A percentile compares a stretch with the other conserved stretches of the same genome.
These are phyloP conservation scores for Corbicula japonica DNA, from an alignment of 2,888 invertebrate genomes.

Conservation along the genomic window DNA sequence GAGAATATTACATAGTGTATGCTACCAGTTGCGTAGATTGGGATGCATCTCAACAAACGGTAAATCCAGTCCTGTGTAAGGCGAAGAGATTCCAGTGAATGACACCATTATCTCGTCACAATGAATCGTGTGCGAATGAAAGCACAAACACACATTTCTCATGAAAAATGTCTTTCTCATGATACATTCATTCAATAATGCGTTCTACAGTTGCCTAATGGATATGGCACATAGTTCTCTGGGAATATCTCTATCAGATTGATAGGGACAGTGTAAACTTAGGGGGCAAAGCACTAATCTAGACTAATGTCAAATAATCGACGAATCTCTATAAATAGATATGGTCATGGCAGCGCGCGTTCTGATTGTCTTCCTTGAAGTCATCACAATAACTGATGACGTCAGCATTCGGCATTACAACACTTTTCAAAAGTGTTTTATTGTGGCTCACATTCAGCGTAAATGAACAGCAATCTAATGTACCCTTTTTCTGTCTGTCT, in stretches of 20 bases:
- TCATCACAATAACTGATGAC: conserved; percentile 18
- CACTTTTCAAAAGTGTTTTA: conserved; percentile 23
- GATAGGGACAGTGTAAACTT: conserved; percentile 21
- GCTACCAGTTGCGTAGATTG: no score
- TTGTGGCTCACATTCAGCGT: no score
- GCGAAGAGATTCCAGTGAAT: no score
- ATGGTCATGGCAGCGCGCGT: conserved; percentile 52
- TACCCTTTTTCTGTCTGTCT: no score
- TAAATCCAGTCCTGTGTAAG: no score
- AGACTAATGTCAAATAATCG: not conserved
- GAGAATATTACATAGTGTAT: no score
- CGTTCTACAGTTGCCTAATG: conserved; percentile 45
- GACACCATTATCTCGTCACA: conserved; percentile 25
- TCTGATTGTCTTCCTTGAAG: conserved; percentile 40
- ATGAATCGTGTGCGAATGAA: no score
- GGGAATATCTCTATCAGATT: conserved; percentile 40
- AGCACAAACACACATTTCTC: conserved; percentile 18
- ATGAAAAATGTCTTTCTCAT: conserved; percentile 30
- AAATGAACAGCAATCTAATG: no score
- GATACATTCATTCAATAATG: conserved; percentile 39
- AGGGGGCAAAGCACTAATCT: conserved; percentile 29
- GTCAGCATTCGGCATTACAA: conserved; percentile 23
- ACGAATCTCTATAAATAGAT: conserved; percentile 37
- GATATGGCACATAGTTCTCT: conserved; percentile 47
- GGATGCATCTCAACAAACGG: no score